These are phyloP conservation scores for Deilephila elpenor DNA, from an alignment of 2,888 invertebrate species.

Conservation along the genomic window DNA sequence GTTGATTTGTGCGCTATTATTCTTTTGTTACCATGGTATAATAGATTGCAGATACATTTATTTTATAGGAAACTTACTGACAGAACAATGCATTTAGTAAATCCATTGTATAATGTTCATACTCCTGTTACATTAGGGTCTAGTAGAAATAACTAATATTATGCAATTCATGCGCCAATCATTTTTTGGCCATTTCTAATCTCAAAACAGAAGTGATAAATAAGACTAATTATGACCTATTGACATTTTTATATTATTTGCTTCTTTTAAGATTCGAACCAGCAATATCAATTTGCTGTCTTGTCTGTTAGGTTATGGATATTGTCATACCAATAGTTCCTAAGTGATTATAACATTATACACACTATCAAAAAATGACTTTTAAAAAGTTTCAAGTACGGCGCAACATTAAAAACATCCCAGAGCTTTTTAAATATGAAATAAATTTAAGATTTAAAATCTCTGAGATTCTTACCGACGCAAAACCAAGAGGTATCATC, in stretches of 20 bases:
- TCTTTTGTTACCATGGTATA: constrained; percentile 50
- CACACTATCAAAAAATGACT: too few relatives aligned
- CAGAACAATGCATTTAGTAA: constrained; percentile 57
- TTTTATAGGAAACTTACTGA: constrained; percentile 51
- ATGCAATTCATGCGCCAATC: background rate
- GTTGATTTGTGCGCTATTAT: constrained; percentile 51
- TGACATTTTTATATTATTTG: too few relatives aligned
- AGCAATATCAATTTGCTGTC: too few relatives aligned
- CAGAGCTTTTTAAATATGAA: constrained; percentile 51
- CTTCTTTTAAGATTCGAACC: too few relatives aligned
- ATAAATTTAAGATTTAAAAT: constrained; percentile 43
- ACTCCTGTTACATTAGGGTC: constrained; percentile 13
- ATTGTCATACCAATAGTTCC: too few relatives aligned
- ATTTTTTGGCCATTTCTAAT: background rate
- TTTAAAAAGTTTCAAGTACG: background rate
- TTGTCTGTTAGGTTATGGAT: too few relatives aligned
- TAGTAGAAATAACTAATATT: background rate
- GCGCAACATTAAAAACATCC: constrained; percentile 34
- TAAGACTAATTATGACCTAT: too few relatives aligned
- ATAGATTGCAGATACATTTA: constrained; percentile 25
- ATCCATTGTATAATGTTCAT: constrained; percentile 52
- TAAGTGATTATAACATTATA: too few relatives aligned
- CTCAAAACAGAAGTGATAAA: background rate
- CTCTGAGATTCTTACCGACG: constrained; percentile 46
- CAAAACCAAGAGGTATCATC: constrained; percentile 53